These are phyloP conservation scores for Argynnis bischoffii DNA, from an alignment of 2,888 invertebrate genomes.

Conservation along the genomic window DNA sequence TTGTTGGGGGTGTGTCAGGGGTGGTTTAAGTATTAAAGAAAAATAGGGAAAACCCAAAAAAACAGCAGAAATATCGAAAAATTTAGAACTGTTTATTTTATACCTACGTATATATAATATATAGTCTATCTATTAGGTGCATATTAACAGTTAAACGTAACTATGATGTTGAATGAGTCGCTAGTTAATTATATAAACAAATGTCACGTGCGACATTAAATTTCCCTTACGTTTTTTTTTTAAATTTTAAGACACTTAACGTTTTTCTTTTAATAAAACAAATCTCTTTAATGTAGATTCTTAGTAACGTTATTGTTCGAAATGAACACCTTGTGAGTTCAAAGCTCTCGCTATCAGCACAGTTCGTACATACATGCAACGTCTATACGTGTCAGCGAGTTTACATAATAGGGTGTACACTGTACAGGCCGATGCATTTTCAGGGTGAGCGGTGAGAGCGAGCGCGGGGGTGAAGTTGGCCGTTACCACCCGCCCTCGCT, in stretches of 20 bases:
- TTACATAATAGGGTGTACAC: conserved; percentile 42
- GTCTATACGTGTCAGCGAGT: conserved; percentile 45
- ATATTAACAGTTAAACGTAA: too few relatives aligned
- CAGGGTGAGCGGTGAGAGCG: conserved; percentile 59
- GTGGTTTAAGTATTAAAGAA: too few relatives aligned
- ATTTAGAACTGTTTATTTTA: too few relatives aligned
- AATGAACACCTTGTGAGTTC: conserved; percentile 35
- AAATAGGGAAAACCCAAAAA: too few relatives aligned
- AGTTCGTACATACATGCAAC: conserved; percentile 34
- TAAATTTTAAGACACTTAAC: too few relatives aligned
- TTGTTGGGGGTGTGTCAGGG: too few relatives aligned
- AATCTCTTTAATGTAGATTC: conserved; percentile 9
- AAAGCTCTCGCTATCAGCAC: conserved; percentile 41
- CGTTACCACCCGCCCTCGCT: conserved; percentile 51
- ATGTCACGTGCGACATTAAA: background rate
- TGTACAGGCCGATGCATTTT: conserved; percentile 55
- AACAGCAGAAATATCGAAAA: too few relatives aligned
- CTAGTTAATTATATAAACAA: background rate
- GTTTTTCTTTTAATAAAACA: background rate
- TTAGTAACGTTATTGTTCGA: conserved; percentile 21
- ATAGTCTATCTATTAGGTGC: too few relatives aligned
- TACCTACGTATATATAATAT: too few relatives aligned
- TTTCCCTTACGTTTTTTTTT: background rate
- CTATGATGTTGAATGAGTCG: too few relatives aligned
- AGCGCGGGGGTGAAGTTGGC: conserved; percentile 55